These are phyloP conservation scores for Bellardia bayeri DNA, from an alignment of 2,888 invertebrate species.

Conservation along the genomic window DNA sequence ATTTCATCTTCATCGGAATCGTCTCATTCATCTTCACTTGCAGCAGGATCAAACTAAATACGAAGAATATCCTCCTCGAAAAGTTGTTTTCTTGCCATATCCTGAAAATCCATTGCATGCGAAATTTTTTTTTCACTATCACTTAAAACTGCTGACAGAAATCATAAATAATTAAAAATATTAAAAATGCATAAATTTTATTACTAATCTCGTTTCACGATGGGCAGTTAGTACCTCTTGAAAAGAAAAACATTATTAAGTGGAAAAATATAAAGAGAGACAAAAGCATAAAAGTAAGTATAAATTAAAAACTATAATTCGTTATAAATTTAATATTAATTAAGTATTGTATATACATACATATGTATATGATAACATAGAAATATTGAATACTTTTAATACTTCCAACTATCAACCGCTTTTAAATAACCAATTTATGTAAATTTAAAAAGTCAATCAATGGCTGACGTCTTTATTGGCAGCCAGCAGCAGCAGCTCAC, in stretches of 20 bases:
- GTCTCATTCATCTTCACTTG: no score
- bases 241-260: background rate
- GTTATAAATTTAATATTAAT: background rate
- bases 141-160: background rate
- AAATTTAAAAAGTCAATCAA: background rate
- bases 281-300: background rate
- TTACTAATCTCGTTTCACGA: conserved; percentile 1
- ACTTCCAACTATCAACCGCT: background rate
- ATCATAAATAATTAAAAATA: conserved; percentile 1
- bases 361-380: background rate
- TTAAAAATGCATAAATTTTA: background rate
- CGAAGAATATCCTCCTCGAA: no score
- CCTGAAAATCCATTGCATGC: no score
- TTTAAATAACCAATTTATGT: conserved; percentile 1
- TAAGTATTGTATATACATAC: background rate
- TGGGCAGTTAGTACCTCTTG: background rate
- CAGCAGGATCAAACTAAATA: no score
- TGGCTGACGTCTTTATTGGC: conserved; percentile 13
- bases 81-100: no score
- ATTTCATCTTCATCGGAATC: no score
- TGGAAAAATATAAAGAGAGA: background rate
- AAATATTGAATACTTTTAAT: conserved; percentile 24
- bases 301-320: background rate
- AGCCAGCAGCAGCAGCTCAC: background rate
- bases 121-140: no score